phyloP scores from a whole-genome alignment of 2,888 invertebrate species.

The Dascillus cervinus region DNA sequence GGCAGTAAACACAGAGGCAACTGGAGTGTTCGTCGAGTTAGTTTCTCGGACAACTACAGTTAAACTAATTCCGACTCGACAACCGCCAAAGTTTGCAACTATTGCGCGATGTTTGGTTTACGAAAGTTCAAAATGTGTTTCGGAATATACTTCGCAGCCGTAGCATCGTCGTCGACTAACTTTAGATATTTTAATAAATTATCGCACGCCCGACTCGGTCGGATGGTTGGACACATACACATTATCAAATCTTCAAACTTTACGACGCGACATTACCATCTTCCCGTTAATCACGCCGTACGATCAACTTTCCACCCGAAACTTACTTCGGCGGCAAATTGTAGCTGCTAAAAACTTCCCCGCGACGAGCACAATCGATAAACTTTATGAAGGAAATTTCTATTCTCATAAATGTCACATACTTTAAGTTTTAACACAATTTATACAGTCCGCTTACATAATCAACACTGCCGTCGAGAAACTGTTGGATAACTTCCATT shows the following conservation, averaged over 20 bases:
- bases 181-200: conserved; percentile 30
- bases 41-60: conserved; percentile 32
- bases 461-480: neutral
- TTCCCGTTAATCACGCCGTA: conserved; percentile 19
- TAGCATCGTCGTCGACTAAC: conserved; percentile 23
- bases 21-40: conserved; percentile 23
- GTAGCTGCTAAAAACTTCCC: conserved; percentile 14
- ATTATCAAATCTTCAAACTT: conserved; percentile 21
- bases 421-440: conserved; percentile 7
- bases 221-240: conserved; percentile 17
- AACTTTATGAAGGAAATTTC: conserved; percentile 22
- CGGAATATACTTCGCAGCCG: conserved; percentile 28
- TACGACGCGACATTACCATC: conserved; percentile 21
- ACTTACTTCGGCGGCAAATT: conserved; percentile 16
- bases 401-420: conserved; percentile 16
- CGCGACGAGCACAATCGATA: conserved; percentile 22
- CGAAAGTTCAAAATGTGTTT: conserved; percentile 34
- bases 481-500: too few species aligned
- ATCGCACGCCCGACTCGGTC: conserved; percentile 17
- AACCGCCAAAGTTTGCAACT: conserved; percentile 36
- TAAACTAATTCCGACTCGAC: conserved; percentile 36
- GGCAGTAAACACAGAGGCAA: conserved; percentile 25
- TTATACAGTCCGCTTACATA: neutral
- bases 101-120: conserved; percentile 40
- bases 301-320: conserved; percentile 14